Evolutionary conservation across 2,888 invertebrate genomes (phyloP).

Genomic region (Idaea straminata): DNA sequence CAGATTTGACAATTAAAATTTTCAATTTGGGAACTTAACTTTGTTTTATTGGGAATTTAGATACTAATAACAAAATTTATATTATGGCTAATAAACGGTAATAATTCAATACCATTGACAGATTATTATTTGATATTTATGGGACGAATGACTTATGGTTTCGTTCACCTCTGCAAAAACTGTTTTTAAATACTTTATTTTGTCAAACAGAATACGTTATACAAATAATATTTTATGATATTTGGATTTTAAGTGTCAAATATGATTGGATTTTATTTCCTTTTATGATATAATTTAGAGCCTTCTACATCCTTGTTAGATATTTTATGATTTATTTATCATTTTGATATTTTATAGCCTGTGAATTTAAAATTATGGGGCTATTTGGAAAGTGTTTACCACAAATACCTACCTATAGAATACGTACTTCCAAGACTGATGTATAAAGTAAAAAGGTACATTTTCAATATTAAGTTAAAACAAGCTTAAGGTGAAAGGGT

Average conservation of each 20-base stretch:
- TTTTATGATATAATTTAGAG: neutral
- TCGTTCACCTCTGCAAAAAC: neutral
- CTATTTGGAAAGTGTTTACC: neutral
- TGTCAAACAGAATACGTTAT: neutral
- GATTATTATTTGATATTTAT: neutral
- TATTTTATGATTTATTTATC: slow-evolving; percentile 5
- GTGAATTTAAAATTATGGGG: neutral
- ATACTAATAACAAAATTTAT: neutral
- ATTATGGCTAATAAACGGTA: neutral
- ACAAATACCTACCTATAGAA: too few relatives aligned
- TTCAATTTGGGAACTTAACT: neutral
- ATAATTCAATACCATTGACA: neutral
- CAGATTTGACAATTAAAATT: neutral
- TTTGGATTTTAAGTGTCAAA: neutral
- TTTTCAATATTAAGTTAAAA: too few relatives aligned
- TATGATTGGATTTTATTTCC: neutral
- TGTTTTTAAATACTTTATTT: neutral
- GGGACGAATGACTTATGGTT: neutral
- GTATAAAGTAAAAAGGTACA: too few relatives aligned
- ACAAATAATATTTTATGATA: neutral
- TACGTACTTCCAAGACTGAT: too few relatives aligned
- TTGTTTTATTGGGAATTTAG: neutral
- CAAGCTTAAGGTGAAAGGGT: too few relatives aligned
- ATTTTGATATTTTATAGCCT: slow-evolving; percentile 15
- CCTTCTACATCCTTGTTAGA: slow-evolving; percentile 4